These are phyloP conservation scores for Marisa cornuarietis DNA, from an alignment of 1,140 invertebrate species.

Conservation along the genomic window DNA sequence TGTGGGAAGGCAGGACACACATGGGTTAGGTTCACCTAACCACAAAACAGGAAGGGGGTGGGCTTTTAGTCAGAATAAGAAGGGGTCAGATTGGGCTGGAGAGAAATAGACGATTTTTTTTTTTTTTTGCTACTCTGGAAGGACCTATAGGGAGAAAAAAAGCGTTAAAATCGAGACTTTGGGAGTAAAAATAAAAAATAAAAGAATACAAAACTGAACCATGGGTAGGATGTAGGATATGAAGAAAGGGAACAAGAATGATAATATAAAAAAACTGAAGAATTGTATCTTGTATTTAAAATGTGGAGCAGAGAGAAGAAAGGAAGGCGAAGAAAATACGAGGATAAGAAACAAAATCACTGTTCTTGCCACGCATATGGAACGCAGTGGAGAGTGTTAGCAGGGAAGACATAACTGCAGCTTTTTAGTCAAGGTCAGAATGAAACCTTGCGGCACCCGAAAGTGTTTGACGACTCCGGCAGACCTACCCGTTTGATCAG, in stretches of 20 bases:
- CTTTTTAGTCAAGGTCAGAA: too few relatives aligned
- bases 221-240: too few relatives aligned
- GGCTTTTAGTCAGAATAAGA: background rate
- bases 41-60: constrained; percentile 3
- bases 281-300: background rate
- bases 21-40: constrained; percentile 14
- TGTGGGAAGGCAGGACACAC: constrained; percentile 38
- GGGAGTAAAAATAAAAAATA: background rate
- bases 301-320: background rate
- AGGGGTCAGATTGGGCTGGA: background rate
- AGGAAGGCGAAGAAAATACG: background rate
- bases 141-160: background rate
- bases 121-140: background rate
- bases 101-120: background rate
- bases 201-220: background rate
- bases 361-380: too few relatives aligned
- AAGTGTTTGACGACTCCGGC: too few relatives aligned
- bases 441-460: too few relatives aligned
- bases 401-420: too few relatives aligned
- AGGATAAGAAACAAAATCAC: background rate
- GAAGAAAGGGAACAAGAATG: too few relatives aligned
- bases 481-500: too few relatives aligned
- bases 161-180: background rate
- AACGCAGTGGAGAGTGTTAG: too few relatives aligned
- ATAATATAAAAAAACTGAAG: background rate